Conservation (phyloP, 2,888 invertebrate genomes). For the Creontiades dilutus region DNA sequence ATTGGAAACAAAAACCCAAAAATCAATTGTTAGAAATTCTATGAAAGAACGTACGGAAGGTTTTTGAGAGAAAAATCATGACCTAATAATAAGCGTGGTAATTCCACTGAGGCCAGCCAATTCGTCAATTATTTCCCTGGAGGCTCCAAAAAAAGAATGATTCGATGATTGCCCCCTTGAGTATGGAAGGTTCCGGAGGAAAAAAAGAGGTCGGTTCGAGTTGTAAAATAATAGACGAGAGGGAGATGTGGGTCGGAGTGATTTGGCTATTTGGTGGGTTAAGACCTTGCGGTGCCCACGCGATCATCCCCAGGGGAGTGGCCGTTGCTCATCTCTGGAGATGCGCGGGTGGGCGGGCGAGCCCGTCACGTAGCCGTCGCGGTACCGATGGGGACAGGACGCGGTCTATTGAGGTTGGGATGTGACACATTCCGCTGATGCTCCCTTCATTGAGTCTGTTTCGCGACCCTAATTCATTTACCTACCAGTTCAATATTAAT, state of each 20-base stretch:
- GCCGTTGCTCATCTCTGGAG: neutral
- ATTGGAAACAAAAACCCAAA: too few species aligned
- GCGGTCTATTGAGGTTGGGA: conserved; percentile 35
- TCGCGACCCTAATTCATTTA: too few species aligned
- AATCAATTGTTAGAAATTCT: too few species aligned
- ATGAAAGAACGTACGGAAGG: too few species aligned
- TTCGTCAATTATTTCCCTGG: neutral
- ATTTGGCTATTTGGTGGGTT: conserved; percentile 41
- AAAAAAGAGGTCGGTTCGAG: conserved; percentile 20
- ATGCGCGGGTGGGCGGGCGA: neutral
- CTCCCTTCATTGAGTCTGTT: too few species aligned
- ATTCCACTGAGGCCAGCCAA: neutral
- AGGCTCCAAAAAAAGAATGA: neutral
- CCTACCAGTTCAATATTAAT: too few species aligned
- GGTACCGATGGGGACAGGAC: conserved; percentile 12
- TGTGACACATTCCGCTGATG: neutral
- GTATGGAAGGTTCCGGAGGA: neutral
- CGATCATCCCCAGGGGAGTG: neutral
- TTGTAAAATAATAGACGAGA: neutral
- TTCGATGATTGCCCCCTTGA: neutral
- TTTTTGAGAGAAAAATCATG: too few species aligned
- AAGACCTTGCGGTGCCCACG: conserved; percentile 14
- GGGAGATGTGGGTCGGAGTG: conserved; percentile 52
- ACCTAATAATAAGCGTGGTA: too few species aligned
- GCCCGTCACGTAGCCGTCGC: neutral